Conservation (phyloP, 92 coral and sea anemone genomes). For the Montipora capitata region DNA sequence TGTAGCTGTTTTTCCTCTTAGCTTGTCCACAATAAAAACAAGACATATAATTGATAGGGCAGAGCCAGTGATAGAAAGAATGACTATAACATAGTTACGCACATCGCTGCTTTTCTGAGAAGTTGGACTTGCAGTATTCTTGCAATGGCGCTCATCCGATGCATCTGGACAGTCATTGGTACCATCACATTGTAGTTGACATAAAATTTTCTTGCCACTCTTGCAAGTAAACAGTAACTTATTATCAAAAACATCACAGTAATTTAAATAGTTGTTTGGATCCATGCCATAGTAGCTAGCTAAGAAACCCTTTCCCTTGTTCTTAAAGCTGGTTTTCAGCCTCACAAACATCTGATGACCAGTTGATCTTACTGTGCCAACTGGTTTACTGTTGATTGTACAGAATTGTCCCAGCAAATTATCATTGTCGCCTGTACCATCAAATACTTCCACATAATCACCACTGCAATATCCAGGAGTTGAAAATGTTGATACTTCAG, state of each 20-base stretch:
- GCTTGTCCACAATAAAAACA: slow-evolving; percentile 80
- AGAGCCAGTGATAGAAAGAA: slow-evolving; percentile 87
- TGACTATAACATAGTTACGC: slow-evolving; percentile 81
- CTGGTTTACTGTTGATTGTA: slow-evolving; percentile 50
- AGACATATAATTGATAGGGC: slow-evolving; percentile 81
- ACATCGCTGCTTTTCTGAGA: slow-evolving; percentile 52
- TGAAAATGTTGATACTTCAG: slow-evolving; percentile 2
- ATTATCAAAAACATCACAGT: slow-evolving; percentile 70
- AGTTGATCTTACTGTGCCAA: slow-evolving; percentile 53
- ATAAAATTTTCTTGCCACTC: slow-evolving; percentile 75
- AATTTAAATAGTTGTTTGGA: slow-evolving; percentile 78
- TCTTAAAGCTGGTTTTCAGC: slow-evolving; percentile 53
- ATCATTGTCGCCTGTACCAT: slow-evolving; percentile 61
- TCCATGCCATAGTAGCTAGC: slow-evolving; percentile 84
- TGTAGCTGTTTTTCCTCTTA: slow-evolving; percentile 76
- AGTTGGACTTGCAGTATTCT: slow-evolving; percentile 2
- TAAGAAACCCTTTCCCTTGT: slow-evolving; percentile 75
- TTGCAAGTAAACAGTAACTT: slow-evolving; percentile 78
- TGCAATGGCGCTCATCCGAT: slow-evolving; percentile 86
- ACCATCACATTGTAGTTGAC: slow-evolving; percentile 90
- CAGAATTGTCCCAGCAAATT: slow-evolving; percentile 76
- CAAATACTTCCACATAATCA: slow-evolving; percentile 78
- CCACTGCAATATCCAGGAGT: slow-evolving; percentile 47
- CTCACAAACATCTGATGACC: slow-evolving; percentile 73
- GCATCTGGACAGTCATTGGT: slow-evolving; percentile 87